These are phyloP conservation scores for Eupithecia centaureata DNA, from an alignment of 2,888 invertebrate species.

Conservation along the genomic window DNA sequence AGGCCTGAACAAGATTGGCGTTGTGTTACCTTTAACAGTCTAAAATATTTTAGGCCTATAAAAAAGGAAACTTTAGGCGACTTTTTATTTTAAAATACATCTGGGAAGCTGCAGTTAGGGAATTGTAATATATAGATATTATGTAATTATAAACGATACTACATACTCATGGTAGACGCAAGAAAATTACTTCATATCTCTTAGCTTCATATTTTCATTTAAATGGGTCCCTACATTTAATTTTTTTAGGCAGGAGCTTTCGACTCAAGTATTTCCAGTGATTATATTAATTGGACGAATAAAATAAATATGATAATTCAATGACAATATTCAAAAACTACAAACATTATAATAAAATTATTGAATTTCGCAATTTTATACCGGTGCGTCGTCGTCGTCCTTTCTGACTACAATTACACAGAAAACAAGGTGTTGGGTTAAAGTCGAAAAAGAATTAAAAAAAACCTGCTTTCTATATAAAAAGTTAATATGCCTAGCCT, in stretches of 20 bases:
- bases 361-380: constrained; percentile 79
- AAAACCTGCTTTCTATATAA: too few relatives aligned
- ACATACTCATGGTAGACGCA: too few relatives aligned
- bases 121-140: too few relatives aligned
- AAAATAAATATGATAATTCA: constrained; percentile 25
- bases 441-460: too few relatives aligned
- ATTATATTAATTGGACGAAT: neutral
- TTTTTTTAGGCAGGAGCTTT: neutral
- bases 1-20: too few relatives aligned
- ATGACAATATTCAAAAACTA: constrained; percentile 41
- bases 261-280: neutral
- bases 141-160: too few relatives aligned
- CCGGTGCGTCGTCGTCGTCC: constrained; percentile 68
- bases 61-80: too few relatives aligned
- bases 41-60: neutral
- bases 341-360: constrained; percentile 72
- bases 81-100: neutral
- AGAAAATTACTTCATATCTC: too few relatives aligned
- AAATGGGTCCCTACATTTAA: too few relatives aligned
- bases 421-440: neutral
- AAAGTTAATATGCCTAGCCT: too few relatives aligned
- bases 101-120: fast-evolving
- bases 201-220: too few relatives aligned
- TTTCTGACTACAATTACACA: constrained; percentile 53
- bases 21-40: too few relatives aligned